Conservation (phyloP, 2,113 vertebrate genomes). For the Diphyllodes magnificus region DNA sequence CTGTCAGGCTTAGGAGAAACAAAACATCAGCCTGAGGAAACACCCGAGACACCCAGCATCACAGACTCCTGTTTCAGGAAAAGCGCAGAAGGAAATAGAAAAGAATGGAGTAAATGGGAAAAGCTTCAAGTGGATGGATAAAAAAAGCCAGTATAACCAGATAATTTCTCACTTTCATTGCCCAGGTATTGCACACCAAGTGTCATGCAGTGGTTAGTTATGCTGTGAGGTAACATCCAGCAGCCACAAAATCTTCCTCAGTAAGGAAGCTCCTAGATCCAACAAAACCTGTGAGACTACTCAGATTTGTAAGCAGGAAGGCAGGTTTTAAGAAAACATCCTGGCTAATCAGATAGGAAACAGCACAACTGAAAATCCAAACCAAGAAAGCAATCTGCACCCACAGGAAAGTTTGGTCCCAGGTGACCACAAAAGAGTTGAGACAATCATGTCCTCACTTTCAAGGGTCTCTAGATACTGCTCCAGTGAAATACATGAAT, state of each 20-base stretch:
- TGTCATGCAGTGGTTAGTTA: not conserved
- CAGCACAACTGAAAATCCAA: not conserved
- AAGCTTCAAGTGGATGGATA: not conserved
- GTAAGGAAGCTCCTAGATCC: not conserved
- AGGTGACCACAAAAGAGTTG: not conserved
- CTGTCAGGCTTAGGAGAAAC: not conserved
- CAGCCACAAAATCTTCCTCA: not conserved
- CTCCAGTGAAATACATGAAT: not conserved
- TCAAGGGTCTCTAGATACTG: not conserved
- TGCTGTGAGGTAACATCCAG: not conserved
- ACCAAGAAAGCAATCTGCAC: not conserved
- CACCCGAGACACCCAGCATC: accelerated
- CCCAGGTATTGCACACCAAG: too few species aligned
- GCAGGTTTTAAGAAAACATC: not conserved
- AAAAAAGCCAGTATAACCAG: not conserved
- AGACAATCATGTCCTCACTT: not conserved
- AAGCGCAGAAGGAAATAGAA: not conserved
- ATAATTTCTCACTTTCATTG: not conserved
- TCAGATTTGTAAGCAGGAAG: not conserved
- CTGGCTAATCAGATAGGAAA: accelerated
- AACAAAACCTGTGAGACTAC: not conserved
- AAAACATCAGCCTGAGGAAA: not conserved
- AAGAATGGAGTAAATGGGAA: not conserved
- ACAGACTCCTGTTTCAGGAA: not conserved
- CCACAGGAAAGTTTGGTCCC: not conserved